Percentiles rank a stretch among this genome's conserved stretches.
Evolutionary conservation across 2,113 vertebrate species (phyloP).

Genomic region (Phaetusa simplex): DNA sequence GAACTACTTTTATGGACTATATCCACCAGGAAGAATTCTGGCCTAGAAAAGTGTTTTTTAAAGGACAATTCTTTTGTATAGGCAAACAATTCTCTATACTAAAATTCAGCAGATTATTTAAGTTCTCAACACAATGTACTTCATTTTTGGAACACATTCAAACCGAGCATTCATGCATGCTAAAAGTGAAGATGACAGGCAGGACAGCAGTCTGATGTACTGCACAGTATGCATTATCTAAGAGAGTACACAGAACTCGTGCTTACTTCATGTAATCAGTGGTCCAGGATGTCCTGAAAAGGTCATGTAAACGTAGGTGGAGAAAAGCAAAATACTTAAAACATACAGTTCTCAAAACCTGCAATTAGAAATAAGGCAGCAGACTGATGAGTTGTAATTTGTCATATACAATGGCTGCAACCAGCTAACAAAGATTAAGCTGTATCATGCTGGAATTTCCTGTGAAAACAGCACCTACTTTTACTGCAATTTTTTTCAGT

Average conservation of each 20-base stretch:
- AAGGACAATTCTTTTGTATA: background rate
- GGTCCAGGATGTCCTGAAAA: background rate
- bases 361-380: background rate
- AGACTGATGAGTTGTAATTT: background rate
- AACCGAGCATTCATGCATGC: background rate
- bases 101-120: background rate
- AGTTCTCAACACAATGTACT: background rate
- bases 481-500: background rate
- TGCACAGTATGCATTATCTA: background rate
- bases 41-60: background rate
- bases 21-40: background rate
- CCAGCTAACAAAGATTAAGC: background rate
- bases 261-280: background rate
- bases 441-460: background rate
- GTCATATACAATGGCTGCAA: background rate
- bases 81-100: background rate
- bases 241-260: background rate
- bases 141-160: background rate
- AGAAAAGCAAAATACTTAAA: background rate
- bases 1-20: background rate
- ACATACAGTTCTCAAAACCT: background rate
- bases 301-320: background rate
- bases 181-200: background rate
- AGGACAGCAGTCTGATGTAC: background rate
- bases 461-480: background rate